These are phyloP conservation scores for Calycopis cecrops DNA, from an alignment of 1,140 invertebrate species.

Conservation along the genomic window DNA sequence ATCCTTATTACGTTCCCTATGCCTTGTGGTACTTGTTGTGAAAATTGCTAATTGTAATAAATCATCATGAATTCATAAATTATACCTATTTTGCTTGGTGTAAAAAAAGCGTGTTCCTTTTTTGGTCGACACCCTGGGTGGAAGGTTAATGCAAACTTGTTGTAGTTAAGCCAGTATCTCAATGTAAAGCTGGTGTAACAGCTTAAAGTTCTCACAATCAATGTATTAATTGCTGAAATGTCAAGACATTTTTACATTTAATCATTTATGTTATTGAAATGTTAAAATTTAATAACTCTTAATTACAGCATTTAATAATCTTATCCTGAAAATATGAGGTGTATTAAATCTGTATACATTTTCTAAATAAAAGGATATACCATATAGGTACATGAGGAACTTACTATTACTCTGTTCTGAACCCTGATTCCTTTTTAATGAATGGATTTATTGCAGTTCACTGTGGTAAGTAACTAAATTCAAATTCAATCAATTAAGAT, in stretches of 20 bases:
- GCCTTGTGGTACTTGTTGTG: no score
- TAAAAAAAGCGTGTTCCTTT: no score
- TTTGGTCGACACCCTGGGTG: no score
- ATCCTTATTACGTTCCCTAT: no score
- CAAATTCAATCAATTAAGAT: background rate
- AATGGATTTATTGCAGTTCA: conserved; percentile 70
- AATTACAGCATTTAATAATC: background rate
- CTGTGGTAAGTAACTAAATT: conserved; percentile 47
- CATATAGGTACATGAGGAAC: background rate
- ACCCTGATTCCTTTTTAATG: conserved; percentile 32
- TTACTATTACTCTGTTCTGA: background rate
- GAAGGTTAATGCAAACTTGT: no score
- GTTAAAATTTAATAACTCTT: background rate
- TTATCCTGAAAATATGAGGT: background rate
- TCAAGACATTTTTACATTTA: background rate
- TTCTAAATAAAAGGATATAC: background rate
- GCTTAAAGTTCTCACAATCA: no score
- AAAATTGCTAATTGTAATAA: no score
- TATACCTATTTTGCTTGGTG: no score
- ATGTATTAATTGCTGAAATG: background rate
- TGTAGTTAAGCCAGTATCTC: no score
- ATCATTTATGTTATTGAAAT: background rate
- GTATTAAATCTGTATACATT: background rate
- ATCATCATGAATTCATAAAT: no score
- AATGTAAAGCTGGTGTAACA: no score